Evolutionary conservation across 2,888 invertebrate species (phyloP), one percentile per base, ranked within the genome.

Genomic region (Oscheius myriophilus): DNA sequence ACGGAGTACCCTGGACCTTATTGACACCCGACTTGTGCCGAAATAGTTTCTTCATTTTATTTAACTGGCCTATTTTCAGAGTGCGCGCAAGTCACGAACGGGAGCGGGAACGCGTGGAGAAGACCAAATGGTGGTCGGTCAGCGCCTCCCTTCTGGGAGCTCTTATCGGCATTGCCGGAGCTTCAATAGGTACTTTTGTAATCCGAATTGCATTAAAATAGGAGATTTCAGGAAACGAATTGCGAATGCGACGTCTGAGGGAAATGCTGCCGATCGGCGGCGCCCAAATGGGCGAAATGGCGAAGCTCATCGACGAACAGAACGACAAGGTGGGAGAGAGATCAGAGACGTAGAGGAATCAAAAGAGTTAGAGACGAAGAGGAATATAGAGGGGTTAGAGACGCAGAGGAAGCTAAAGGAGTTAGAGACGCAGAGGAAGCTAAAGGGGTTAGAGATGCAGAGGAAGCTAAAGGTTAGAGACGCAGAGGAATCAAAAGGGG

Each of bases 81-180:
- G 91, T 93, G 0, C 90, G 93, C 75, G 91, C 92, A 76, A 92
- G 92, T 21, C 93, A 94, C 84, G 93, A 94, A 87, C 90, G 92
- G 67, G 93, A 94, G 87, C 87, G 93, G 45, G 91, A 92, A 0
- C 92, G 93, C 33, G 91, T 92, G 3, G 93, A 93, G 86, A 90
- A 92, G 67, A 93, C 93, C 69, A 93, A 93, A 87, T 93, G 93
- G 87, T 93, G 93, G 91, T 92, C 92, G 72, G 90, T 92, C 66
- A 91, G 92, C 51, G 92, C 91, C 7, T 92, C 92, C 6, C 89
- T 92, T 76, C 88, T 91, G 86, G 92, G 92, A 57, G 89, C 89
- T 1, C 77, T 87, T 11, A 84, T 90, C 4, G 92, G 92, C 14
- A 91, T 92, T 74, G 87, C 90, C 0, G 92, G 91, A 49, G 73